A percentile compares a stretch with the other conserved stretches of the same genome.
These are phyloP conservation scores for Lucifuga dentata DNA, from an alignment of 2,113 vertebrate species.

Conservation along the genomic window DNA sequence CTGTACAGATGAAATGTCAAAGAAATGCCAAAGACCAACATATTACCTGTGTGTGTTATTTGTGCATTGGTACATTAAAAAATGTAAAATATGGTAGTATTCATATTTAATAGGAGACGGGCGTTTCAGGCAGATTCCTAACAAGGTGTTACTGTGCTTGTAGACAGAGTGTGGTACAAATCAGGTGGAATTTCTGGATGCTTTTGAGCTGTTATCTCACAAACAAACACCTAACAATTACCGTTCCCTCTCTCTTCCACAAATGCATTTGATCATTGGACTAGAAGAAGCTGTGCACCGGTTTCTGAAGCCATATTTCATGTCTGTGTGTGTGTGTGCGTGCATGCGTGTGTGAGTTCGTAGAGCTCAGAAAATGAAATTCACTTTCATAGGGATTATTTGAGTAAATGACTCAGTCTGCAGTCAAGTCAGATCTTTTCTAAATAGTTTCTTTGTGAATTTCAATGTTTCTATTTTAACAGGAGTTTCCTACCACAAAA, in stretches of 20 bases:
- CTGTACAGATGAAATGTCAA: slow-evolving; percentile 10
- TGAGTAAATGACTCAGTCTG: slow-evolving; percentile 15
- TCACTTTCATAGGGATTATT: background rate
- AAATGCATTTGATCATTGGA: too few species aligned
- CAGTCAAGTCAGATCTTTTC: background rate
- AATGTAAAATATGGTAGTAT: slow-evolving; percentile 2
- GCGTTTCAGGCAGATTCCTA: background rate
- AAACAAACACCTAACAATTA: too few species aligned
- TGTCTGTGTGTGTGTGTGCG: too few species aligned
- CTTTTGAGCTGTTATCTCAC: too few species aligned
- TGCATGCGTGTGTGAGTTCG: slow-evolving; percentile 14
- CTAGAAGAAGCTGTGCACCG: slow-evolving; percentile 3
- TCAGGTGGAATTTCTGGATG: too few species aligned
- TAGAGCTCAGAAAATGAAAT: slow-evolving; percentile 23
- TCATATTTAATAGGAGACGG: slow-evolving; percentile 19
- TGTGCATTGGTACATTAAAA: slow-evolving; percentile 3
- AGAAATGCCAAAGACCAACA: slow-evolving; percentile 8
- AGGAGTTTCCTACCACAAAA: too few species aligned
- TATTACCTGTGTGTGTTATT: background rate
- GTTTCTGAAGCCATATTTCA: slow-evolving; percentile 27
- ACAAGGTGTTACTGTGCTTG: too few species aligned
- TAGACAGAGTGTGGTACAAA: too few species aligned
- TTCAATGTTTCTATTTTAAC: too few species aligned
- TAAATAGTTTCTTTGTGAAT: background rate
- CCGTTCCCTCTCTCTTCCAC: too few species aligned